Evolutionary conservation across 1,140 invertebrate species (phyloP).

Genomic region (Leptinotarsa texana): DNA sequence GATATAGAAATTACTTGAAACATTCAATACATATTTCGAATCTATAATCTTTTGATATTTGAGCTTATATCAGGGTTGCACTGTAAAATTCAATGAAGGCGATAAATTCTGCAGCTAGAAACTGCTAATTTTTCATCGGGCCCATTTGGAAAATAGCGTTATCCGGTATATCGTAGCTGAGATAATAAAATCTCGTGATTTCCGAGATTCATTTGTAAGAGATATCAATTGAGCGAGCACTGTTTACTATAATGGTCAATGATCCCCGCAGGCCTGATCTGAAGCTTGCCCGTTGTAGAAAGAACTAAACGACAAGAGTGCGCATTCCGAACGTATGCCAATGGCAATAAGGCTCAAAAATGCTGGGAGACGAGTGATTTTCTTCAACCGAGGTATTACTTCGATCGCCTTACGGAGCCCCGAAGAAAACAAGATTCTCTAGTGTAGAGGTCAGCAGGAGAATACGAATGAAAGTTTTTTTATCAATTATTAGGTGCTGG

Average conservation of each 20-base stretch:
- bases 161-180: neutral
- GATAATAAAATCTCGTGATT: neutral
- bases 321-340: neutral
- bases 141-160: no score
- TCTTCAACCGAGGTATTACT: neutral
- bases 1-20: no score
- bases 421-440: neutral
- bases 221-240: neutral
- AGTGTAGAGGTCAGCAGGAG: neutral
- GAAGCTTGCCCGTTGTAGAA: neutral
- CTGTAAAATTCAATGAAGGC: no score
- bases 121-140: no score
- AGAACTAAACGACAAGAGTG: neutral
- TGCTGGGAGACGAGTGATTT: neutral
- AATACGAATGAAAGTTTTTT: neutral
- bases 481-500: constrained; percentile 2
- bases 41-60: no score
- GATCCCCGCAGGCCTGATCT: neutral
- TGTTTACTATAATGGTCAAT: constrained; percentile 3
- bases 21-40: no score
- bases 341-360: neutral
- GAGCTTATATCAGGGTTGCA: no score
- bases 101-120: no score
- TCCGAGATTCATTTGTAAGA: neutral
- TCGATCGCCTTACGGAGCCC: neutral